Evolutionary conservation across 2,113 vertebrate genomes (phyloP), one percentile per base, ranked within the genome.

Genomic region (Acinonyx jubatus): DNA sequence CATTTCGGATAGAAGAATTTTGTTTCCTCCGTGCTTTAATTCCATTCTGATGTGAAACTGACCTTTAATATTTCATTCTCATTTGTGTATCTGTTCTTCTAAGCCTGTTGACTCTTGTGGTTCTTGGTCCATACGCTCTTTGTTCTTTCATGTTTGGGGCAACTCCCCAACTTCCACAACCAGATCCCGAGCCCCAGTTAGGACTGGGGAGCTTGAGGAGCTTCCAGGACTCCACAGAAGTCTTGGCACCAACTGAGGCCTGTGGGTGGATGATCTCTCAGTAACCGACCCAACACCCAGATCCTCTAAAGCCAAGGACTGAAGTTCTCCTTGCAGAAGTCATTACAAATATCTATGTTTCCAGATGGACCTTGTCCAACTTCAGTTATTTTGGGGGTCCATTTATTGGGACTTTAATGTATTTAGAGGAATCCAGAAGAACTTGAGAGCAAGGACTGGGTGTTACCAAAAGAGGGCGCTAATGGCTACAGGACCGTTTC

Each of bases 401-500:
- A 4, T 76, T 48, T 50, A 29, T 78, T 78, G 48, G 11, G 41
- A 73, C 18, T 23, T 71, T 80, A n/a, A 52, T 80, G 87, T 14
- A 68, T 82, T 68, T 91, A 57, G 80, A 87, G 41, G 65, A 55
- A 82, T 83, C 66, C 36, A 48, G 41, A 65, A 81, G 29, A 76
- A 76, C 85, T 65, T 55, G 27, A 36, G 11, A 94, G 81, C 19
- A 68, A 36, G 57, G 29, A 94, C 48, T 31, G 45, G 48, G 23
- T 88, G 48, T 81, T 80, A 86, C 66, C 96, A 91, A 94, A 84
- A 96, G 63, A 94, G 92, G 78, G 48, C 76, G n/a, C 68, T 61
- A 33, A 66, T 18, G n/a, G 48, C 55, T 61, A 5, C 11, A 74
- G 45, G 66, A 33, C 52, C 66, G 50, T 38, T 2, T 57, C 48